phyloP scores from a whole-genome alignment of 1,140 invertebrate genomes.

The Scaptomyza montana region DNA sequence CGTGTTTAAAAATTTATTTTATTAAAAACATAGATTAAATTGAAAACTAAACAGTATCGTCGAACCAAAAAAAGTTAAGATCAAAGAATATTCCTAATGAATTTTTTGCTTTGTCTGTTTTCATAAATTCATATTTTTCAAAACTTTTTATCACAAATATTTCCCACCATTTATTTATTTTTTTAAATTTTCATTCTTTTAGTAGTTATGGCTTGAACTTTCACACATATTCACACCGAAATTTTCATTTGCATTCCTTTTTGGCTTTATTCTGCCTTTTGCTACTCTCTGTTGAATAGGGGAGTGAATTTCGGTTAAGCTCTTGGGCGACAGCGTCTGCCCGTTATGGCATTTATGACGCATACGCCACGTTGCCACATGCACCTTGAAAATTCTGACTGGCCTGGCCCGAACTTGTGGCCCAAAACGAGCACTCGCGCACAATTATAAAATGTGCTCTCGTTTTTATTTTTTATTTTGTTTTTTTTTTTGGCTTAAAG shows the following conservation, averaged over 20 bases:
- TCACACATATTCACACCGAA: not conserved
- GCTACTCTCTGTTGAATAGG: no score
- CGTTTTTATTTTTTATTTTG: constrained; percentile 9
- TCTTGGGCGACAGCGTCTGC: constrained; percentile 30
- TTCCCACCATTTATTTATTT: not conserved
- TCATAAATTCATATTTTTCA: no score
- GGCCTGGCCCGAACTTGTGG: constrained; percentile 41
- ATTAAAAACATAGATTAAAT: no score
- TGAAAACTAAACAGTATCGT: no score
- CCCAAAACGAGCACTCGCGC: constrained; percentile 42
- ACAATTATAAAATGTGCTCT: constrained; percentile 74
- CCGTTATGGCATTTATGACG: constrained; percentile 67
- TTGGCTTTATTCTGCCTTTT: not conserved
- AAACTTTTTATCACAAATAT: no score
- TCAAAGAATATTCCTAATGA: no score
- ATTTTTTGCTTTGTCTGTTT: no score
- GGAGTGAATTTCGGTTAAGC: constrained; percentile 5
- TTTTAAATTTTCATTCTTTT: not conserved
- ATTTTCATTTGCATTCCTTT: not conserved
- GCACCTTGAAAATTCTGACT: constrained; percentile 65
- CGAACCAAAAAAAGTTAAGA: no score
- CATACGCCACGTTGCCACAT: constrained; percentile 62
- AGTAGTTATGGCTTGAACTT: not conserved
- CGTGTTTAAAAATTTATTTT: no score
- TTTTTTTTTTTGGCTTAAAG: constrained; percentile 21